phyloP scores from a whole-genome alignment of 2,888 invertebrate species.

The Drosophila bunnanda region DNA sequence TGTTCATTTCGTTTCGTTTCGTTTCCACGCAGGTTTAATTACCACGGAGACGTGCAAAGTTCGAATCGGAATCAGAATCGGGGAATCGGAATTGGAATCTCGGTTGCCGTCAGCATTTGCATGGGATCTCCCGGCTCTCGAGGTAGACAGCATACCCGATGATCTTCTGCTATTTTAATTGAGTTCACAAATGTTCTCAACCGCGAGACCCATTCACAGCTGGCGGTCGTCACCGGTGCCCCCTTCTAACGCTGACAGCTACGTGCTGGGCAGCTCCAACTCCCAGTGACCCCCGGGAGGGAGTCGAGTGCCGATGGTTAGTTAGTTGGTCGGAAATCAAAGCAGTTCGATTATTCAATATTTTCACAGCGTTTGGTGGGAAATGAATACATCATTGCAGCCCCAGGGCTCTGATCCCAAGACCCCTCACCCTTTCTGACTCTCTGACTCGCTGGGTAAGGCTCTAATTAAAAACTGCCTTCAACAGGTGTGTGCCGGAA shows the following conservation, averaged over 20 bases:
- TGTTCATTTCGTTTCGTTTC: slow-evolving; percentile 39
- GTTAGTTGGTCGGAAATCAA: slow-evolving; percentile 43
- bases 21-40: slow-evolving; percentile 65
- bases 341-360: slow-evolving; percentile 66
- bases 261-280: slow-evolving; percentile 60
- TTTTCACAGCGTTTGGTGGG: slow-evolving; percentile 71
- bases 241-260: slow-evolving; percentile 70
- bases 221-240: slow-evolving; percentile 41
- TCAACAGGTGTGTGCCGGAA: slow-evolving; percentile 32
- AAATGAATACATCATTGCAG: slow-evolving; percentile 75
- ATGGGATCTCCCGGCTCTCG: slow-evolving; percentile 36
- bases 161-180: slow-evolving; percentile 75
- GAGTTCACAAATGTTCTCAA: slow-evolving; percentile 70
- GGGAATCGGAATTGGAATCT: slow-evolving; percentile 50
- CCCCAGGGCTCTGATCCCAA: slow-evolving; percentile 20
- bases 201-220: slow-evolving; percentile 63
- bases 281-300: slow-evolving; percentile 5
- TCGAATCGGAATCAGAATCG: slow-evolving; percentile 51
- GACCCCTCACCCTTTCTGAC: slow-evolving; percentile 2
- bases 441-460: neutral
- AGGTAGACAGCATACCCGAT: slow-evolving; percentile 28
- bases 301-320: slow-evolving; percentile 11
- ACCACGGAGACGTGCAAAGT: slow-evolving; percentile 58
- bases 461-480: slow-evolving; percentile 38
- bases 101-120: slow-evolving; percentile 53